Conservation (phyloP, 2,797 vertebrate species). For the Melanotaenia boesemani region DNA sequence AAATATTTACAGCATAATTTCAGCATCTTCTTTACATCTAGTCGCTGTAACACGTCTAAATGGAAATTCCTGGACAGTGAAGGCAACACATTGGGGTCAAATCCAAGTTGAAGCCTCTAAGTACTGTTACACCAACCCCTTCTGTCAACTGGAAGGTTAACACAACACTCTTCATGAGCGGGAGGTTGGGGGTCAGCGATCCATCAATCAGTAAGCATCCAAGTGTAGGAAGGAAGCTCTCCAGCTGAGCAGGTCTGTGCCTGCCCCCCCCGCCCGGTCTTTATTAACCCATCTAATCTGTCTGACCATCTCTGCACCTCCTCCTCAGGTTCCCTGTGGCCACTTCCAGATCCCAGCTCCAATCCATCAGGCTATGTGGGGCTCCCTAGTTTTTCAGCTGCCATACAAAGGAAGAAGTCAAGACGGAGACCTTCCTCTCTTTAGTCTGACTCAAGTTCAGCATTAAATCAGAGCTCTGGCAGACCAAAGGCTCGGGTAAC, state of each 20-base stretch:
- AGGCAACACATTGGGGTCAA: constrained; percentile 49
- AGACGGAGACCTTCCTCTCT: constrained; percentile 28
- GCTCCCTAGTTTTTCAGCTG: constrained; percentile 37
- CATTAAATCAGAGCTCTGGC: constrained; percentile 12
- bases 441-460: constrained; percentile 71
- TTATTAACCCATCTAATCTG: constrained; percentile 44
- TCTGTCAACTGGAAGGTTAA: background rate
- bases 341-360: constrained; percentile 17
- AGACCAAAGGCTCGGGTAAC: constrained; percentile 19
- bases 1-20: no score
- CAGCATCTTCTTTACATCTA: no score
- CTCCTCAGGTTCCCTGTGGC: constrained; percentile 38
- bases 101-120: constrained; percentile 60
- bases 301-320: constrained; percentile 50
- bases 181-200: background rate
- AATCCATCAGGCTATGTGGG: constrained; percentile 63
- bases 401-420: constrained; percentile 58
- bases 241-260: constrained; percentile 33
- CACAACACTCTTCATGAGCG: no score
- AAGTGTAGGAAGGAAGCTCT: constrained; percentile 49
- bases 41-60: no score
- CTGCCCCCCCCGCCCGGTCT: constrained; percentile 2
- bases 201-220: constrained; percentile 49
- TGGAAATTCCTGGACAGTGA: no score
- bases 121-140: constrained; percentile 9